A percentile compares a stretch with the other conserved stretches of the same genome.
Conservation (phyloP, 2,113 vertebrate genomes). For the Corythornis cristatus region DNA sequence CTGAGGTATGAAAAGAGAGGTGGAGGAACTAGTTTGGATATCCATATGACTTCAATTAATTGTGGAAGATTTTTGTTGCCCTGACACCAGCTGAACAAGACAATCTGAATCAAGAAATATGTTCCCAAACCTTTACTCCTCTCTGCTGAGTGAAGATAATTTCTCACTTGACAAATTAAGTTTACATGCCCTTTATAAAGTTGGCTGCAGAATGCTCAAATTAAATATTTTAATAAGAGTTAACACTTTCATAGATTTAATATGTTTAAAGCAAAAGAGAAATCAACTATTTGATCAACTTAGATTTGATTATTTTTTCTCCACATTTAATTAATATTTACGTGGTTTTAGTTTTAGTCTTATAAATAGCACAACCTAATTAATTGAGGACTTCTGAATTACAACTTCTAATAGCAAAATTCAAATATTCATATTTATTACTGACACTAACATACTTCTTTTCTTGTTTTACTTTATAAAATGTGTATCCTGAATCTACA, state of each 20-base stretch:
- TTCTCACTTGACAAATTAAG: neutral
- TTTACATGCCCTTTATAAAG: neutral
- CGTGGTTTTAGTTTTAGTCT: neutral
- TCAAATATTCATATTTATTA: neutral
- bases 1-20: conserved; percentile 5
- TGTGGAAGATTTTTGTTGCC: neutral
- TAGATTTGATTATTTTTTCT: neutral
- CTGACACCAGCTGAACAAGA: neutral
- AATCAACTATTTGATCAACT: neutral
- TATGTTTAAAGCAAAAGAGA: neutral
- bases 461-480: neutral
- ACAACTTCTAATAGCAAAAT: neutral
- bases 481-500: neutral
- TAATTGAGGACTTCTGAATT: neutral
- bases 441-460: neutral
- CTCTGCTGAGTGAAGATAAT: neutral
- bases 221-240: neutral
- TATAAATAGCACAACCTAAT: neutral
- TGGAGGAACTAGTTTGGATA: conserved; percentile 2
- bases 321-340: neutral
- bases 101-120: neutral
- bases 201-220: neutral
- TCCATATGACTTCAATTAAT: neutral
- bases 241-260: neutral
- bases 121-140: neutral